phyloP scores from a whole-genome alignment of 2,888 invertebrate species.

The Listrodromus nycthemerus region DNA sequence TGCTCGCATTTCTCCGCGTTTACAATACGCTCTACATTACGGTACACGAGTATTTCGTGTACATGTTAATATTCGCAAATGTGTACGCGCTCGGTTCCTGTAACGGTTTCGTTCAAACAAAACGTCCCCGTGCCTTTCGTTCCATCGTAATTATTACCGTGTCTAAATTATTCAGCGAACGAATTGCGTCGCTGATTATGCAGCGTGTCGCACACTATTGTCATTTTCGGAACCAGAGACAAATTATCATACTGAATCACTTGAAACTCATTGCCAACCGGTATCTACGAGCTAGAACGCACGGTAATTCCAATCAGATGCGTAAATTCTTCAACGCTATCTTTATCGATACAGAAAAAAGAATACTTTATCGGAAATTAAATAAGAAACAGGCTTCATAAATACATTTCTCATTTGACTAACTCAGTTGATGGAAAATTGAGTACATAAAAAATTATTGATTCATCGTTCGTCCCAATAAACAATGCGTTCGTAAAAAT shows the following conservation, averaged over 20 bases:
- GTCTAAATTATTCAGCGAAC: conserved; percentile 39
- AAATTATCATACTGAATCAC: neutral
- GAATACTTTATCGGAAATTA: no score
- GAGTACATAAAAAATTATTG: no score
- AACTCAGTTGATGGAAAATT: no score
- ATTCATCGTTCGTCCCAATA: no score
- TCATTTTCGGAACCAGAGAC: neutral
- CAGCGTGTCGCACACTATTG: neutral
- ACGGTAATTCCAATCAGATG: neutral
- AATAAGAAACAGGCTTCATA: neutral
- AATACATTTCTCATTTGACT: neutral
- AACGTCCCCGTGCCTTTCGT: conserved; percentile 42
- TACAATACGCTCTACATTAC: conserved; percentile 2
- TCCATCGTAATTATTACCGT: conserved; percentile 44
- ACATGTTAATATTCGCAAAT: neutral
- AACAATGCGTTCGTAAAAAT: no score
- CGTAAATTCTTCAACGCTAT: neutral
- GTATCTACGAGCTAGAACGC: neutral
- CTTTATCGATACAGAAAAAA: no score
- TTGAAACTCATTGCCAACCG: neutral
- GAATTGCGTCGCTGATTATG: neutral
- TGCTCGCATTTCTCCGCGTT: conserved; percentile 10
- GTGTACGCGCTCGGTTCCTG: neutral
- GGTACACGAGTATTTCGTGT: conserved; percentile 16
- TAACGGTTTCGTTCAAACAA: conserved; percentile 39